Evolutionary conservation across 2,888 invertebrate species (phyloP).

Genomic region (Xanthia togata): DNA sequence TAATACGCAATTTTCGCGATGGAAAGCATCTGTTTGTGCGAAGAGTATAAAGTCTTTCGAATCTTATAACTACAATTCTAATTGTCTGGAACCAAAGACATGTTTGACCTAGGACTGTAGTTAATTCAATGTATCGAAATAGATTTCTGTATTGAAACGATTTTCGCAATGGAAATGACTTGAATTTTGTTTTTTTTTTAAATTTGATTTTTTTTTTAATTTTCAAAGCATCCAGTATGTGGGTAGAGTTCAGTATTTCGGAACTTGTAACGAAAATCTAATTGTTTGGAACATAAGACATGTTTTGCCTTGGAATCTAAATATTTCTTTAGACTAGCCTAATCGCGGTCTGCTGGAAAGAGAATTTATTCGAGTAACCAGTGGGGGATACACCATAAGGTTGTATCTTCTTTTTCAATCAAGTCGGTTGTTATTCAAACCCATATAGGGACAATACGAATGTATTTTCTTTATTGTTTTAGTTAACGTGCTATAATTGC

Average conservation of each 20-base stretch:
- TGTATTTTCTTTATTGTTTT: too few relatives aligned
- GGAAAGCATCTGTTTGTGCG: conserved; percentile 13
- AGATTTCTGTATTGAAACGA: background rate
- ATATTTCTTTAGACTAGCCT: background rate
- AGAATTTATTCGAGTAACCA: background rate
- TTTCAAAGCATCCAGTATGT: conserved; percentile 12
- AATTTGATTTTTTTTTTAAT: too few relatives aligned
- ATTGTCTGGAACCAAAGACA: background rate
- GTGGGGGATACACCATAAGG: background rate
- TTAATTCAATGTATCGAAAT: background rate
- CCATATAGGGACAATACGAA: too few relatives aligned
- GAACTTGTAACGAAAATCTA: background rate
- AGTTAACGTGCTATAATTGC: background rate
- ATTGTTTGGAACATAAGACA: background rate
- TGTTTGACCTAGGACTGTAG: background rate
- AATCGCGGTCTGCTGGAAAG: background rate
- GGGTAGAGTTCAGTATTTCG: background rate
- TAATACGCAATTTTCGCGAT: conserved; percentile 42
- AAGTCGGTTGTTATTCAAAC: background rate
- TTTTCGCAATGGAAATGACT: conserved; percentile 18
- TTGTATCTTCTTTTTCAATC: background rate
- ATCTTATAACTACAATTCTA: background rate
- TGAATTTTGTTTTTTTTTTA: too few relatives aligned
- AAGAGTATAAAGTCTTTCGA: background rate
- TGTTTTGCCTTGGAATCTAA: background rate